Conservation (phyloP, 1,140 invertebrate species). For the Brachionus paranguensis region DNA sequence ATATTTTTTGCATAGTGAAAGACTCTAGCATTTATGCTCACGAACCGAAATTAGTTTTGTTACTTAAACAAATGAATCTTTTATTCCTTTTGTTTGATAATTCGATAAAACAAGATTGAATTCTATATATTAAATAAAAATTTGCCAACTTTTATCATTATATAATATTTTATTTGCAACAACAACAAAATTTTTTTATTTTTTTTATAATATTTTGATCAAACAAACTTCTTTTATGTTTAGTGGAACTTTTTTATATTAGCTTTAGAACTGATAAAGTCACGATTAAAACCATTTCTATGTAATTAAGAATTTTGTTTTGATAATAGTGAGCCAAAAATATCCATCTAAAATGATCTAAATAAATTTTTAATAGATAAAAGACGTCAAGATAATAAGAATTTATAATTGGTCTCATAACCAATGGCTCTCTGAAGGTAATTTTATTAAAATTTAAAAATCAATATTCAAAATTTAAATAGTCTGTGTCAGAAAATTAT, state of each 20-base stretch:
- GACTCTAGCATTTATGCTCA: neutral
- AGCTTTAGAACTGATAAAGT: neutral
- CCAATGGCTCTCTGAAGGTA: neutral
- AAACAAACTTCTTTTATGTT: constrained; percentile 16
- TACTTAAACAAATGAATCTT: neutral
- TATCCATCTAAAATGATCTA: neutral
- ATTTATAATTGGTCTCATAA: neutral
- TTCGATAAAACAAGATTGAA: neutral
- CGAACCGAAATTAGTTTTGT: neutral
- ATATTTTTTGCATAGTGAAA: constrained; percentile 51
- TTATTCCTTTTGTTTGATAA: neutral
- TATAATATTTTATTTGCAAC: neutral
- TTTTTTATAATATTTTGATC: neutral
- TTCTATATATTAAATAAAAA: neutral
- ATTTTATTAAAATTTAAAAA: neutral
- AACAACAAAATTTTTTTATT: neutral
- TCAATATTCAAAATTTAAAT: neutral
- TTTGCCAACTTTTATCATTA: neutral
- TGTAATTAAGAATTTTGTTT: neutral
- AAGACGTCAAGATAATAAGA: neutral
- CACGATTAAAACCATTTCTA: neutral
- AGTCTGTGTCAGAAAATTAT: neutral
- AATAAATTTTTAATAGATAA: neutral
- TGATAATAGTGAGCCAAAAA: neutral
- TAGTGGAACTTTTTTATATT: neutral